Base-by-base conservation (phyloP, 2,797 vertebrate genomes). In the Ara ararauna region DNA sequence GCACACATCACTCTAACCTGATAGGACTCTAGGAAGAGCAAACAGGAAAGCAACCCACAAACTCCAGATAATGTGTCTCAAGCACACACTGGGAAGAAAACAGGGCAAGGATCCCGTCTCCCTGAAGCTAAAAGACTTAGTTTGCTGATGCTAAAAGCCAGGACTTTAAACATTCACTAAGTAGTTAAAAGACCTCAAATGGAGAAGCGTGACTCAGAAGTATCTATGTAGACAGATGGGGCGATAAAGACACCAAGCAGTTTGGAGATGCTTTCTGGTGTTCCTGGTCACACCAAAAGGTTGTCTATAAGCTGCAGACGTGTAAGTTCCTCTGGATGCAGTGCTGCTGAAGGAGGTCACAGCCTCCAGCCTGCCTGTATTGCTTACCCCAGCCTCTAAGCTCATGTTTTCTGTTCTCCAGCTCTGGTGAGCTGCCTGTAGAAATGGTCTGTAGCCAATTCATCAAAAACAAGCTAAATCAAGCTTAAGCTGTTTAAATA, bases 401-500 rank as follows among this genome's bases (percentile, higher is more conserved):
- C 36, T 26, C 22, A 18, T 42, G 18, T n/a, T 45, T 81, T 79
- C 51, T 91, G 76, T n/a, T 83, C 53, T 40, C 26, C 36, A 51
- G 40, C 53, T 48, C 66, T 65, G 29, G 18, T 66, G 56, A 89
- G 62, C 70, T 58, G 47, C 74, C 56, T 71, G 79, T n/a, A 56
- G 54, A 58, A 58, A n/a, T 47, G 70, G 44, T 50, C 51, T 8
- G 14, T 22, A 72, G 90, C 86, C 75, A 94, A 16, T 42, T 47
- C 79, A 80, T 15, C 79, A 89, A 54, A 80, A 72, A 23, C 42
- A 24, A 87, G 81, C 73, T 77, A 85, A 47, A 29, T 58, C 87
- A 53, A 85, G 85, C 67, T 62, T 61, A 32, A 87, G 50, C 79
- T 83, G 72, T 74, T 80, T 60, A 64, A 90, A 90, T 74, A 53